Conservation (phyloP, 2,113 vertebrate species). For the Corythaeola cristata region DNA sequence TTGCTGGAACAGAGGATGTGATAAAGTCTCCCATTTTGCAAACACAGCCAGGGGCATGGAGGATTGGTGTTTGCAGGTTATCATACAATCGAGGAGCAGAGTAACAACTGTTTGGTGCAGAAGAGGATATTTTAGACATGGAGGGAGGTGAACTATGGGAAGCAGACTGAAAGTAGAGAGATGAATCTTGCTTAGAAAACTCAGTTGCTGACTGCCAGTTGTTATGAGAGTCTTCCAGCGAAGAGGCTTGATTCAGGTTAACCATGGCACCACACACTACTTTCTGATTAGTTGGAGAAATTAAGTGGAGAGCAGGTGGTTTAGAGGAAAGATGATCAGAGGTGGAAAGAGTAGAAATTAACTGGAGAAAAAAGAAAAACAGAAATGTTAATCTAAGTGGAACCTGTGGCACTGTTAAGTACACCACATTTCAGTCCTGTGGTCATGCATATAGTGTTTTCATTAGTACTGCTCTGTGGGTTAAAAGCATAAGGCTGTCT, state of each 20-base stretch:
- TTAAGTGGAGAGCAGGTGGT: slow-evolving; percentile 73
- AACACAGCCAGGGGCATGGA: neutral
- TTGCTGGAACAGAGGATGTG: neutral
- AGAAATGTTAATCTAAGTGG: slow-evolving; percentile 64
- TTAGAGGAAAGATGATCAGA: slow-evolving; percentile 78
- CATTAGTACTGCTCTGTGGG: neutral
- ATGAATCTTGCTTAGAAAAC: slow-evolving; percentile 67
- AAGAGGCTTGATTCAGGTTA: slow-evolving; percentile 63
- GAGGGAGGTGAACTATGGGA: slow-evolving; percentile 19
- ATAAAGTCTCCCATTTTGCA: neutral
- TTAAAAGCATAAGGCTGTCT: neutral
- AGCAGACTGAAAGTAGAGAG: slow-evolving; percentile 67
- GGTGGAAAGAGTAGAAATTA: slow-evolving; percentile 75
- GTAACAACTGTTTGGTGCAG: slow-evolving; percentile 11
- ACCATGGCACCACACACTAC: slow-evolving; percentile 34
- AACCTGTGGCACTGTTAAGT: slow-evolving; percentile 21
- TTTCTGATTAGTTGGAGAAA: slow-evolving; percentile 78
- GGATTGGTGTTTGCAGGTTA: neutral
- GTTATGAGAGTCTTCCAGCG: slow-evolving; percentile 66
- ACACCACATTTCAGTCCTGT: neutral
- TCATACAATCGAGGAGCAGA: neutral
- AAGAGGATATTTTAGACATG: slow-evolving; percentile 29
- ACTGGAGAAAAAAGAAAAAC: slow-evolving; percentile 76
- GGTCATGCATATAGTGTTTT: neutral
- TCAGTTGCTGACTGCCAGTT: slow-evolving; percentile 58